Evolutionary conservation across 2,113 vertebrate genomes (phyloP).

Genomic region (Vidua macroura): DNA sequence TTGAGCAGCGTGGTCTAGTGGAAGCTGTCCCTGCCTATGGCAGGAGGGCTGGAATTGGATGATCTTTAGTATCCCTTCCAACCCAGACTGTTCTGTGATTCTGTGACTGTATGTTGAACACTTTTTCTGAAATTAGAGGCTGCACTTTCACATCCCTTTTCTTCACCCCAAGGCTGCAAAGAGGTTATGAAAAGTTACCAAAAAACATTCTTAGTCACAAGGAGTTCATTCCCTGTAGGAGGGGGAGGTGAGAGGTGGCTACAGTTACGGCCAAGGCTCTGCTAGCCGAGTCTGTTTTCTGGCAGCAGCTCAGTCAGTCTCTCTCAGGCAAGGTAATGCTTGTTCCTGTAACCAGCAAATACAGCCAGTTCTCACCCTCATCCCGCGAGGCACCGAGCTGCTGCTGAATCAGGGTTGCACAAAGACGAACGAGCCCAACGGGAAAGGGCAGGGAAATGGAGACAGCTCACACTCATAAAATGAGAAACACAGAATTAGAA

Average conservation of each 20-base stretch:
- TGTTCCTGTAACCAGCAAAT: neutral
- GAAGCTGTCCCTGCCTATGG: neutral
- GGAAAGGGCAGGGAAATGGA: constrained; percentile 31
- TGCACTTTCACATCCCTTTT: neutral
- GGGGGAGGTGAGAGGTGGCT: neutral
- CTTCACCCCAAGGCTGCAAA: neutral
- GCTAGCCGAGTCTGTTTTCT: neutral
- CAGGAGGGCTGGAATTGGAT: neutral
- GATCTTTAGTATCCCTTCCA: neutral
- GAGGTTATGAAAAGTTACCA: neutral
- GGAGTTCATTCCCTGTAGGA: neutral
- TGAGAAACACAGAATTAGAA: constrained; percentile 27
- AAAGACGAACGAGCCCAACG: neutral
- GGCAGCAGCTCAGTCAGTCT: constrained; percentile 5
- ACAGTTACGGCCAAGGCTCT: neutral
- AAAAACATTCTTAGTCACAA: neutral
- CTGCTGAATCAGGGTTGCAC: constrained; percentile 24
- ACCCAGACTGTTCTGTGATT: neutral
- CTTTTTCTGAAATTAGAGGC: neutral
- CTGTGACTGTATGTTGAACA: neutral
- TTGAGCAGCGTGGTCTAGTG: neutral
- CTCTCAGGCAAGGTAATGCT: constrained; percentile 29
- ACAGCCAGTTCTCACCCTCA: constrained; percentile 26
- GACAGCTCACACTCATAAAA: constrained; percentile 35
- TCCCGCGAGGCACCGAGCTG: neutral